These are phyloP conservation scores for Drosophila picticornis DNA, from an alignment of 2,888 invertebrate species.

Conservation along the genomic window DNA sequence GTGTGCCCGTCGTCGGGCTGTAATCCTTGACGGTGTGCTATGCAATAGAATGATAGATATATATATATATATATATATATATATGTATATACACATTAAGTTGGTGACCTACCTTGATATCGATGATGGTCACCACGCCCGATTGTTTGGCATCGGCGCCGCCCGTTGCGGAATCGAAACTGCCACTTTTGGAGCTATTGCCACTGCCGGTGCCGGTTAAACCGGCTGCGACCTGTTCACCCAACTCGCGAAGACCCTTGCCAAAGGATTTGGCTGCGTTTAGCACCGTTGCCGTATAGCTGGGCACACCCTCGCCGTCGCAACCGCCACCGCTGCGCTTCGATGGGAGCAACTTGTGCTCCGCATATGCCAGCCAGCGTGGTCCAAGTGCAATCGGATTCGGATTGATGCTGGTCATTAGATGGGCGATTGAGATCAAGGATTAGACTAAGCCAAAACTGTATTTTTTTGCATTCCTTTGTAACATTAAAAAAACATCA, in stretches of 20 bases:
- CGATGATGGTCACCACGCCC: slow-evolving; percentile 95
- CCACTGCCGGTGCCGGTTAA: slow-evolving; percentile 89
- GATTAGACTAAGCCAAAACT: background rate
- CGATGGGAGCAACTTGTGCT: slow-evolving; percentile 92
- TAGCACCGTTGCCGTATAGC: slow-evolving; percentile 96
- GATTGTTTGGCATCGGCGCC: slow-evolving; percentile 89
- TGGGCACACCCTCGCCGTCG: slow-evolving; percentile 93
- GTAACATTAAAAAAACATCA: too few species aligned
- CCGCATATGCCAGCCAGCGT: slow-evolving; percentile 94
- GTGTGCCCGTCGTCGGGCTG: slow-evolving; percentile 83
- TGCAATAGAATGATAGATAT: background rate
- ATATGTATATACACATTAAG: background rate
- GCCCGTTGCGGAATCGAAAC: slow-evolving; percentile 85
- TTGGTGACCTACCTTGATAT: slow-evolving; percentile 88
- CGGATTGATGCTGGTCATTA: slow-evolving; percentile 84
- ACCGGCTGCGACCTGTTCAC: slow-evolving; percentile 96
- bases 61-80: background rate
- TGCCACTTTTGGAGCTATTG: slow-evolving; percentile 85
- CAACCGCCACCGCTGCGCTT: slow-evolving; percentile 94
- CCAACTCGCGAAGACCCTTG: slow-evolving; percentile 94
- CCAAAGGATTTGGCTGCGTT: slow-evolving; percentile 97
- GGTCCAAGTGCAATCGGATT: slow-evolving; percentile 96
- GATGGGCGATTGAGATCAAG: slow-evolving; percentile 9
- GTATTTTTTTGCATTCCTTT: background rate
- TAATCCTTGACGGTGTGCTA: slow-evolving; percentile 84